Conservation (phyloP, 2,113 vertebrate genomes). For the Mirza zaza region DNA sequence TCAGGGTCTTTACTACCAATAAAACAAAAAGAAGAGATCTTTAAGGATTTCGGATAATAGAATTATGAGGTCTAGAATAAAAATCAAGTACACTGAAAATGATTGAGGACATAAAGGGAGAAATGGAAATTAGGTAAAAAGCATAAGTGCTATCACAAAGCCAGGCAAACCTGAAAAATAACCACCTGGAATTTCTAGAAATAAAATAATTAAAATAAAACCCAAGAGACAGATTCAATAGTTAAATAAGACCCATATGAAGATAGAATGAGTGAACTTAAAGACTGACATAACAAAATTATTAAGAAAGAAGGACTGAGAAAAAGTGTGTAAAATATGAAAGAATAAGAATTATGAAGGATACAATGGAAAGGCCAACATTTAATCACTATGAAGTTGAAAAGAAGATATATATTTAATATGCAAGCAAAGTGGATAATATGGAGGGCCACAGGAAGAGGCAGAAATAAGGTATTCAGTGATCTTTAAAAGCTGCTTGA, state of each 20-base stretch:
- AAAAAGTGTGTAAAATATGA: neutral
- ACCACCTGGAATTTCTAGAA: neutral
- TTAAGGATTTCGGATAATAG: neutral
- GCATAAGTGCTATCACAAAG: neutral
- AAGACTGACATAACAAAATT: neutral
- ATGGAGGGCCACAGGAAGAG: neutral
- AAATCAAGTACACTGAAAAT: slow-evolving; percentile 17
- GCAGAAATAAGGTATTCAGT: neutral
- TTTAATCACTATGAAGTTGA: neutral
- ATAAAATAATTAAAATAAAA: slow-evolving; percentile 39
- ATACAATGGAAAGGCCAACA: neutral
- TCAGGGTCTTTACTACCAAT: neutral
- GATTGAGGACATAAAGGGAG: neutral
- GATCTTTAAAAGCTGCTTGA: slow-evolving; percentile 24
- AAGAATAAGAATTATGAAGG: neutral
- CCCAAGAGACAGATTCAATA: neutral
- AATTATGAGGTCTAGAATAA: neutral
- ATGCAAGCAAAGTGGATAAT: neutral
- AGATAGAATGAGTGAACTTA: neutral
- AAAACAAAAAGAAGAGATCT: neutral
- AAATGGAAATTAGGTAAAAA: slow-evolving; percentile 12
- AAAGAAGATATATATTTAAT: neutral
- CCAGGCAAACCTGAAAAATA: neutral
- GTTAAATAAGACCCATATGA: neutral
- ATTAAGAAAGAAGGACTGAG: neutral